Conservation (phyloP, 2,888 invertebrate genomes). For the Melanotus villosus region DNA sequence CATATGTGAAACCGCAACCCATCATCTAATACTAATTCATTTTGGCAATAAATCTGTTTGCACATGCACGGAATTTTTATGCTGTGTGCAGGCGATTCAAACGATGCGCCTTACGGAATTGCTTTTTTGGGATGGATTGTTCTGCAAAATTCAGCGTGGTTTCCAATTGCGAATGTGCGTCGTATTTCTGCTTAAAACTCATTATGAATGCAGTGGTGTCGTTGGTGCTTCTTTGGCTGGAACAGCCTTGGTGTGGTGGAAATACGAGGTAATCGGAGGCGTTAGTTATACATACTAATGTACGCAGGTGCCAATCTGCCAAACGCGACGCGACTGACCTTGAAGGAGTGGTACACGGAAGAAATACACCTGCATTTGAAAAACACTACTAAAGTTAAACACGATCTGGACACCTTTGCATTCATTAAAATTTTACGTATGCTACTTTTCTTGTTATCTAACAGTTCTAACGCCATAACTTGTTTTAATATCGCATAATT, state of each 20-base stretch:
- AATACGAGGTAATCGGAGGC: constrained; percentile 55
- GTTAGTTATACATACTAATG: constrained; percentile 57
- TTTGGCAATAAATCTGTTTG: constrained; percentile 41
- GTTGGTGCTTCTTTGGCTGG: constrained; percentile 52
- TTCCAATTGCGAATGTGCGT: constrained; percentile 25
- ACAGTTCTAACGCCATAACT: not conserved
- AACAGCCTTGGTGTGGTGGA: constrained; percentile 54
- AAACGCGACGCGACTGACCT: constrained; percentile 51
- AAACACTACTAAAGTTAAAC: constrained; percentile 27
- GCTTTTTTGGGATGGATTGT: constrained; percentile 11
- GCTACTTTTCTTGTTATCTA: not conserved
- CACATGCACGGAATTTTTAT: constrained; percentile 39
- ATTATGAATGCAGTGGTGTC: constrained; percentile 53
- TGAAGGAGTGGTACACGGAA: constrained; percentile 54
- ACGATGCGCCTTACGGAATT: constrained; percentile 31
- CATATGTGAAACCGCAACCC: constrained; percentile 51
- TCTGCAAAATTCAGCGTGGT: constrained; percentile 26
- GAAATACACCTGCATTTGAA: constrained; percentile 47
- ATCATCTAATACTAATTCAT: constrained; percentile 51
- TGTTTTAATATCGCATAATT: too few species aligned
- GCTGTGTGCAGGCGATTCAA: constrained; percentile 19
- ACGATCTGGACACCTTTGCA: not conserved
- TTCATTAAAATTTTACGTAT: constrained; percentile 6
- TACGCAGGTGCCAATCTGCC: constrained; percentile 51
- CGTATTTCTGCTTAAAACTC: constrained; percentile 42